Conservation (phyloP, 2,113 vertebrate species). For the Fregata magnificens region DNA sequence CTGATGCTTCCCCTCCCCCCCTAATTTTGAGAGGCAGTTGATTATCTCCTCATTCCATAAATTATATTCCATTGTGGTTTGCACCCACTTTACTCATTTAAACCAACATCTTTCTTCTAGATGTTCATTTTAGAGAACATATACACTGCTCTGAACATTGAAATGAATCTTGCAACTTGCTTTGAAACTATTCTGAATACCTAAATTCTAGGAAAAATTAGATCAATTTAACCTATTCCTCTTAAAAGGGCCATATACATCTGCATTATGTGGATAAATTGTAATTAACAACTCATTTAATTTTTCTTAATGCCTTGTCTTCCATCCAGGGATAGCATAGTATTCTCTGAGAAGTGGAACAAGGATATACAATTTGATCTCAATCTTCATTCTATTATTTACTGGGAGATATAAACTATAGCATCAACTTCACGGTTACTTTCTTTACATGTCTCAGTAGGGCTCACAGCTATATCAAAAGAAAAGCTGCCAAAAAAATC, state of each 20-base stretch:
- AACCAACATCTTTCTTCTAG: neutral
- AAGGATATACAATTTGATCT: neutral
- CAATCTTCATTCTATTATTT: neutral
- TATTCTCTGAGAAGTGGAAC: neutral
- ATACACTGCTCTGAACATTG: neutral
- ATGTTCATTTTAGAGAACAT: neutral
- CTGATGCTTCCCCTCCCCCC: neutral
- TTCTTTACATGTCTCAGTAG: neutral
- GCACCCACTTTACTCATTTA: neutral
- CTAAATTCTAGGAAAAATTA: neutral
- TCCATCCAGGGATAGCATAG: neutral
- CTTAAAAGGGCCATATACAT: neutral
- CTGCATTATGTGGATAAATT: neutral
- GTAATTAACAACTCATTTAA: neutral
- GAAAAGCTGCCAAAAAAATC: neutral
- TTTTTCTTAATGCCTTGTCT: neutral
- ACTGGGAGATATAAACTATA: neutral
- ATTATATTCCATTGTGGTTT: neutral
- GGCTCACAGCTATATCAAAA: neutral
- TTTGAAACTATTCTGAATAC: neutral
- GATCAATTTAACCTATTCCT: neutral
- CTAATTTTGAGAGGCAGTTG: neutral
- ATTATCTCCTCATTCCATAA: neutral
- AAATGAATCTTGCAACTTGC: neutral
- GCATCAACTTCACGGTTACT: neutral